Conservation (phyloP, 2,113 vertebrate species). For the Mesembrinibis cayennensis region DNA sequence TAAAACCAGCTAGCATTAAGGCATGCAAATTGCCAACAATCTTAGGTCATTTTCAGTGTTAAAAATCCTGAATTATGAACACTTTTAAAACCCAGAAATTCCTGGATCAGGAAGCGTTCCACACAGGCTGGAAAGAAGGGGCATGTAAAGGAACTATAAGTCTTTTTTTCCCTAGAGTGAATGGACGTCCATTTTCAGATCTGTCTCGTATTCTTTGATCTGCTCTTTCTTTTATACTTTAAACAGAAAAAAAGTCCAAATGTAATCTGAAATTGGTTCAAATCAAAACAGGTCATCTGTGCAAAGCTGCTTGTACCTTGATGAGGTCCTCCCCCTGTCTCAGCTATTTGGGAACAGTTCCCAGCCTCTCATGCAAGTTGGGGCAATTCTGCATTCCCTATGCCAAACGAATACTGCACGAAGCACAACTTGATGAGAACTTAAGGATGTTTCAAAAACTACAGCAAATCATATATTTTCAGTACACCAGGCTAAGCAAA, state of each 20-base stretch:
- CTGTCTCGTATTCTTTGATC: not conserved
- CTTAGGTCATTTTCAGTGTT: not conserved
- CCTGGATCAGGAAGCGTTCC: not conserved
- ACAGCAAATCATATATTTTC: not conserved
- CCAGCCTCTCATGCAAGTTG: not conserved
- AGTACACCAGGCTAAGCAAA: not conserved
- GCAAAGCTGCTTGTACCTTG: not conserved
- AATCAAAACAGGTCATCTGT: not conserved
- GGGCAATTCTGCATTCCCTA: conserved; percentile 16
- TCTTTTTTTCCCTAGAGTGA: not conserved
- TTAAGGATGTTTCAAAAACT: not conserved
- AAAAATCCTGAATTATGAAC: not conserved
- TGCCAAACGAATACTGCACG: not conserved
- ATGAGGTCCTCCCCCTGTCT: not conserved
- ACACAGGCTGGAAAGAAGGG: not conserved
- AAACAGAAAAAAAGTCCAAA: not conserved
- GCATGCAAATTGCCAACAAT: not conserved
- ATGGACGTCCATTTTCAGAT: not conserved
- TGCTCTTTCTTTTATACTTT: not conserved
- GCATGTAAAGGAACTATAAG: not conserved
- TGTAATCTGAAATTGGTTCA: not conserved
- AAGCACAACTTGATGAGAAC: not conserved
- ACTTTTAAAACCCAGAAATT: not conserved
- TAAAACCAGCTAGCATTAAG: not conserved
- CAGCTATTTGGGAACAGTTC: not conserved